Percentiles rank a stretch among this genome's conserved stretches.
Evolutionary conservation across 2,113 vertebrate species (phyloP).

Genomic region (Vombatus ursinus): DNA sequence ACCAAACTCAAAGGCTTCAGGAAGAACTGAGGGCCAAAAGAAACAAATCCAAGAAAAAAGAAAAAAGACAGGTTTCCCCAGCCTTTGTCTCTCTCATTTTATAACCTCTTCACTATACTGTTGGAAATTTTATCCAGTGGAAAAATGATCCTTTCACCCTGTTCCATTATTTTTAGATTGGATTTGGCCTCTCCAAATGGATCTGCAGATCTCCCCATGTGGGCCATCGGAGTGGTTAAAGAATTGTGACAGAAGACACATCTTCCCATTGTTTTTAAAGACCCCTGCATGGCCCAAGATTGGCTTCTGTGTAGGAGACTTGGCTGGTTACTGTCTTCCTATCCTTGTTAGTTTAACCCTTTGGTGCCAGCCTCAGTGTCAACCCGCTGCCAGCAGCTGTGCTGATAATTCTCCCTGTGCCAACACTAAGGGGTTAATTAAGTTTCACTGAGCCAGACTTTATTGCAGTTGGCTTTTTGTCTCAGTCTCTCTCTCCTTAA

Average conservation of each 20-base stretch:
- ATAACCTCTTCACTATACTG: not conserved
- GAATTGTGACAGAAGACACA: not conserved
- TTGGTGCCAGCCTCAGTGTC: not conserved
- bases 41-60: not conserved
- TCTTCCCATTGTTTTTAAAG: not conserved
- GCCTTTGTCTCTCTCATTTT: not conserved
- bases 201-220: not conserved
- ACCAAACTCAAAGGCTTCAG: not conserved
- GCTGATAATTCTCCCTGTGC: constrained; percentile 48
- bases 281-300: not conserved
- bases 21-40: not conserved
- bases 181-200: constrained; percentile 1
- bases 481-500: constrained; percentile 71
- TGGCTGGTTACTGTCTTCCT: not conserved
- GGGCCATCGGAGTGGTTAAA: not conserved
- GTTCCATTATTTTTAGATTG: not conserved
- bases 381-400: not conserved
- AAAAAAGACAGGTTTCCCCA: not conserved
- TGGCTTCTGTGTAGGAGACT: not conserved
- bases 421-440: constrained; percentile 79
- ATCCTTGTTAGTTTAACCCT: constrained; percentile 41
- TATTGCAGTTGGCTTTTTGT: constrained; percentile 68
- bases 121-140: not conserved
- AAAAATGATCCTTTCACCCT: not conserved
- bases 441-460: constrained; percentile 76